phyloP scores from a whole-genome alignment of 2,888 invertebrate species.

The Anoplius nigerrimus region DNA sequence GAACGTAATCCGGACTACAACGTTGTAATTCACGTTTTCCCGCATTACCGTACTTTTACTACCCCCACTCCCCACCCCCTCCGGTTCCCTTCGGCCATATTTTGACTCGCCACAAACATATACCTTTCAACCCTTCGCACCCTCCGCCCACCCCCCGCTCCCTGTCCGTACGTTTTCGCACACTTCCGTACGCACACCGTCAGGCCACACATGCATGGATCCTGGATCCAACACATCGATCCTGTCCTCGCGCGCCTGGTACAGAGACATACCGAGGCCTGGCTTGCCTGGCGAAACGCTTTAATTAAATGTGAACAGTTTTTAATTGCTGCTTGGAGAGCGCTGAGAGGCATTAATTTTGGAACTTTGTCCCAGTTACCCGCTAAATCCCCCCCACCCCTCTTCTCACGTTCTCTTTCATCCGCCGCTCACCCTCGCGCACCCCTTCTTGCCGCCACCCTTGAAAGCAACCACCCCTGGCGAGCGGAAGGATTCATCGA shows the following conservation, averaged over 20 bases:
- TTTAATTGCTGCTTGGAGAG: conserved; percentile 61
- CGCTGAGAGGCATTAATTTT: conserved; percentile 59
- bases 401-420: conserved; percentile 1
- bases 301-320: conserved; percentile 67
- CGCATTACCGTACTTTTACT: too few relatives aligned
- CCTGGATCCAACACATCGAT: conserved; percentile 34
- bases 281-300: conserved; percentile 48
- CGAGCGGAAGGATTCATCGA: conserved; percentile 44
- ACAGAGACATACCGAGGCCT: conserved; percentile 23
- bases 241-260: conserved; percentile 30
- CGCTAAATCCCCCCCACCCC: conserved; percentile 41
- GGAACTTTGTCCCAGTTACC: conserved; percentile 59
- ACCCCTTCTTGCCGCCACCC: too few relatives aligned
- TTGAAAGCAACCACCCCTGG: conserved; percentile 4
- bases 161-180: conserved; percentile 16
- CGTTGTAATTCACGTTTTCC: too few relatives aligned
- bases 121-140: conserved; percentile 15
- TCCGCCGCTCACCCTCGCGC: conserved; percentile 8
- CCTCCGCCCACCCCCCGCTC: not conserved
- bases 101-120: too few relatives aligned
- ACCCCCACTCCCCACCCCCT: too few relatives aligned
- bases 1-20: too few relatives aligned
- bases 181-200: conserved; percentile 3
- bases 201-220: not conserved
- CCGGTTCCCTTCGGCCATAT: too few relatives aligned